A percentile compares a stretch with the other conserved stretches of the same genome.
phyloP scores from a whole-genome alignment of 2,113 vertebrate genomes.

The Mirounga angustirostris region DNA sequence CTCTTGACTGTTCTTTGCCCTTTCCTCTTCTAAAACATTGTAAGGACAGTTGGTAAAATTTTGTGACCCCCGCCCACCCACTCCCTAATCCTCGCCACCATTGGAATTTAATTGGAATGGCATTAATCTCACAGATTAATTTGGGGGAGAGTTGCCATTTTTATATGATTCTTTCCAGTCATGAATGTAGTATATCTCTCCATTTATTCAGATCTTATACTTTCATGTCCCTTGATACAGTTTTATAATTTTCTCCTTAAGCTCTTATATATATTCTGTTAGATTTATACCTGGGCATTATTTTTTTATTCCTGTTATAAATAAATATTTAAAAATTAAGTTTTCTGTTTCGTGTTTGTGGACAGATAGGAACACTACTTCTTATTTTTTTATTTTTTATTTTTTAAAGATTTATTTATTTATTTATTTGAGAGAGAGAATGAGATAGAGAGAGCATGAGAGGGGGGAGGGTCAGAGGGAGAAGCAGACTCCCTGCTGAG shows the following conservation, averaged over 20 bases:
- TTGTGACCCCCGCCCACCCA: neutral
- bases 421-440: no score
- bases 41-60: neutral
- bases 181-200: neutral
- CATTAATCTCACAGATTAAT: neutral
- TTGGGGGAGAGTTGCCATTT: neutral
- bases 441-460: no score
- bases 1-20: neutral
- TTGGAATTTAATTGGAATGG: neutral
- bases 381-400: no score
- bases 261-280: neutral
- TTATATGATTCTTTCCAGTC: neutral
- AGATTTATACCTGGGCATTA: neutral
- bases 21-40: neutral
- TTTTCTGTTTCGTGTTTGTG: neutral
- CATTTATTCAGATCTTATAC: neutral
- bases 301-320: neutral
- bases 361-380: neutral
- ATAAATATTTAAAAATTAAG: neutral
- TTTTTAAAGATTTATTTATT: no score
- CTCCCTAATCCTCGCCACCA: neutral
- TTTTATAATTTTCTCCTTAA: slow-evolving; percentile 36
- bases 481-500: no score
- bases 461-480: no score
- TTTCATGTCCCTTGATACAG: neutral